Evolutionary conservation across 64 coral and sea anemone genomes (phyloP).

Genomic region (Montipora sp.): DNA sequence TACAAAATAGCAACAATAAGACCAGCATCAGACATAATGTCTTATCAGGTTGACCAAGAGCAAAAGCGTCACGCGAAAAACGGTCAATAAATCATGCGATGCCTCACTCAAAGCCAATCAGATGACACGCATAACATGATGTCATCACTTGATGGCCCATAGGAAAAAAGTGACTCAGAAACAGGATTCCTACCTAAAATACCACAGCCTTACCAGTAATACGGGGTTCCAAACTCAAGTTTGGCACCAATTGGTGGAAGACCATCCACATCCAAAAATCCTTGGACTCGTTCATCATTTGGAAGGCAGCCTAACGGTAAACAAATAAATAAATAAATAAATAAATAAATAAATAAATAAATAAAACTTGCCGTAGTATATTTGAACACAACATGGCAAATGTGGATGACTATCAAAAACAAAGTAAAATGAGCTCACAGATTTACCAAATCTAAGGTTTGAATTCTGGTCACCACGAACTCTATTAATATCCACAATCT

Average conservation of each 20-base stretch:
- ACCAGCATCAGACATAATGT: conserved; percentile 20
- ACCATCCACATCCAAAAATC: conserved; percentile 85
- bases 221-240: conserved; percentile 82
- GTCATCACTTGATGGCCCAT: conserved; percentile 28
- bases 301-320: conserved; percentile 71
- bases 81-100: conserved; percentile 20
- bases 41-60: conserved; percentile 35
- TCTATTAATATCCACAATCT: conserved; percentile 36
- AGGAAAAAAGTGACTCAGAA: neutral
- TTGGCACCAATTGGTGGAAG: conserved; percentile 88
- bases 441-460: conserved; percentile 25
- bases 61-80: neutral
- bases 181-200: neutral
- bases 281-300: conserved; percentile 72
- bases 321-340: neutral
- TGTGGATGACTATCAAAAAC: neutral
- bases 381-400: neutral
- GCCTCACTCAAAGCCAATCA: conserved; percentile 19
- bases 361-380: no score
- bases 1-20: neutral
- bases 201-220: conserved; percentile 71
- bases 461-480: neutral
- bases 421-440: neutral
- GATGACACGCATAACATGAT: conserved; percentile 59
- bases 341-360: no score